Conservation (phyloP, 2,113 vertebrate genomes). For the Cavia aperea region DNA sequence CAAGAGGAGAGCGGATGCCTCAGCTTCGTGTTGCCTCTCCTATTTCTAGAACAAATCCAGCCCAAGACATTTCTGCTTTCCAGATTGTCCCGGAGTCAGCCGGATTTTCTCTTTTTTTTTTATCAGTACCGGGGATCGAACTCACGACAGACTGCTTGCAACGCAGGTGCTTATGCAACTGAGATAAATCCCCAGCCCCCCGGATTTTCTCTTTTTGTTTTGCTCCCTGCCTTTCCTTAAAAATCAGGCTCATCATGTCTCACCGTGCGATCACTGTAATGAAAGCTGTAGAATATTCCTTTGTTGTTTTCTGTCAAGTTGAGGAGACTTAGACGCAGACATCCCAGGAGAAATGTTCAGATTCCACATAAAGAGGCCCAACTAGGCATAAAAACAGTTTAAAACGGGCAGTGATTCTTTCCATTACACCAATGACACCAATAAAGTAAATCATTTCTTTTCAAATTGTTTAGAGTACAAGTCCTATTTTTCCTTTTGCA, state of each 20-base stretch:
- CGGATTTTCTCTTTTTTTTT: neutral
- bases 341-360: neutral
- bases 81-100: neutral
- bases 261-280: neutral
- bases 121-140: no score
- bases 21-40: fast-evolving
- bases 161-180: no score
- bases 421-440: neutral
- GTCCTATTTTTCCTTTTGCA: neutral
- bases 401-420: neutral
- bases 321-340: neutral
- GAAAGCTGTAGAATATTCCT: neutral
- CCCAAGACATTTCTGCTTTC: neutral
- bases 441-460: neutral
- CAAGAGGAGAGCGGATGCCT: neutral
- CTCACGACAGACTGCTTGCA: no score
- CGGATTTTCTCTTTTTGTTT: neutral
- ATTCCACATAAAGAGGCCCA: neutral
- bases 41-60: neutral
- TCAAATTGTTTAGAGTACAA: neutral
- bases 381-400: neutral
- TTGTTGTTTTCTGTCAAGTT: neutral
- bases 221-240: neutral
- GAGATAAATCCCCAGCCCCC: no score
- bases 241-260: neutral